Evolutionary conservation across 2,888 invertebrate species (phyloP).

Genomic region (Stenodema calcarata): DNA sequence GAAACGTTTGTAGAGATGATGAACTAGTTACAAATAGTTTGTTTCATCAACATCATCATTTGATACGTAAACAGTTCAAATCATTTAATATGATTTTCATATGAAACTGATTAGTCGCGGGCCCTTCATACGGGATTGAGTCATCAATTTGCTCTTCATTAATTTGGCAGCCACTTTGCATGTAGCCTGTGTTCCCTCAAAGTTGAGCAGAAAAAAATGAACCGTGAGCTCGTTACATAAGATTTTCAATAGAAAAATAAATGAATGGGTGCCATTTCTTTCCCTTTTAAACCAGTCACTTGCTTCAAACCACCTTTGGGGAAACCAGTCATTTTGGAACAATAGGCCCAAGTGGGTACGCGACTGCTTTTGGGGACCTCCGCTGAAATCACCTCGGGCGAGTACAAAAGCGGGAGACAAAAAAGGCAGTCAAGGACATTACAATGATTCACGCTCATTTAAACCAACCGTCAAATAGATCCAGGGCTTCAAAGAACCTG

Average conservation of each 20-base stretch:
- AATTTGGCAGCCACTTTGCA: too few relatives aligned
- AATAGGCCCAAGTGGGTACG: neutral
- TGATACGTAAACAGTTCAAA: too few relatives aligned
- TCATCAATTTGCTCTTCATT: too few relatives aligned
- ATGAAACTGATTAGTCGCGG: too few relatives aligned
- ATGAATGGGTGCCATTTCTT: neutral
- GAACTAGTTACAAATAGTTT: too few relatives aligned
- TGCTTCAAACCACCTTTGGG: neutral
- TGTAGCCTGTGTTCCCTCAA: too few relatives aligned
- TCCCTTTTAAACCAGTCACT: neutral
- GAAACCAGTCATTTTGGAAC: neutral
- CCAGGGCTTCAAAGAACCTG: neutral
- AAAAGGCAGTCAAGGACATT: neutral
- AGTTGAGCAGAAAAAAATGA: neutral
- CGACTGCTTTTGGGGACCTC: neutral
- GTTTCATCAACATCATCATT: too few relatives aligned
- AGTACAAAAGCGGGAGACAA: neutral
- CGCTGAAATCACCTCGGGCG: neutral
- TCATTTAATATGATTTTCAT: too few relatives aligned
- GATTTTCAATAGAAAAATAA: neutral
- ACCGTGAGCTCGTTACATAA: neutral
- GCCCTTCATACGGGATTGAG: too few relatives aligned
- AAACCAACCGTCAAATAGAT: neutral
- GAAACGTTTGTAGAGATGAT: too few relatives aligned
- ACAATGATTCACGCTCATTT: neutral